Evolutionary conservation across 2,888 invertebrate genomes (phyloP).

Genomic region (Frankliniella intonsa): DNA sequence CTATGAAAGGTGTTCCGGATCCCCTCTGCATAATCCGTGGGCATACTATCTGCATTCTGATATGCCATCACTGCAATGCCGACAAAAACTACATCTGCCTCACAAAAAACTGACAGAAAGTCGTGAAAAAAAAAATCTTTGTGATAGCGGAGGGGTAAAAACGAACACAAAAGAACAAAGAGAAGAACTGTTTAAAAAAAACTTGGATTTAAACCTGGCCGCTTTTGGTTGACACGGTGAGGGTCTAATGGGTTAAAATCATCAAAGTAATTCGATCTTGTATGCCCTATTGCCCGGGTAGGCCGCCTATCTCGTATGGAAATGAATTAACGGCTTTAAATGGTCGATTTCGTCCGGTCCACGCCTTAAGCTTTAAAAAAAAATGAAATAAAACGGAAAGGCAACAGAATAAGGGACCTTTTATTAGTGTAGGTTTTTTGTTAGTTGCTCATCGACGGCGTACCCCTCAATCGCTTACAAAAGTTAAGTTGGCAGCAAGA

Average conservation of each 20-base stretch:
- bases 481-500: no score
- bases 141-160: neutral
- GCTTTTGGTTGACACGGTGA: neutral
- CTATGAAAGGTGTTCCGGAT: neutral
- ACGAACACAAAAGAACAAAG: neutral
- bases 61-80: neutral
- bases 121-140: neutral
- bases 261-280: slow-evolving; percentile 12
- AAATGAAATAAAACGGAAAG: no score
- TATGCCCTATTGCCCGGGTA: slow-evolving; percentile 14
- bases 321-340: slow-evolving; percentile 23
- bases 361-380: no score
- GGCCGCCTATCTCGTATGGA: neutral
- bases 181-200: neutral
- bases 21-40: slow-evolving; percentile 9
- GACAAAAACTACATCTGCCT: neutral
- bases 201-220: neutral
- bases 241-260: slow-evolving; percentile 23
- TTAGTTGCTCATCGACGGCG: no score
- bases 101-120: slow-evolving; percentile 2
- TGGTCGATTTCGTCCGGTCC: neutral
- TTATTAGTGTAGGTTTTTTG: no score
- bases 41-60: neutral
- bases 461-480: no score
- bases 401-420: no score